Evolutionary conservation across 2,888 invertebrate species (phyloP), one percentile per base, ranked within the genome.

Genomic region (Xestia rhomboidea): DNA sequence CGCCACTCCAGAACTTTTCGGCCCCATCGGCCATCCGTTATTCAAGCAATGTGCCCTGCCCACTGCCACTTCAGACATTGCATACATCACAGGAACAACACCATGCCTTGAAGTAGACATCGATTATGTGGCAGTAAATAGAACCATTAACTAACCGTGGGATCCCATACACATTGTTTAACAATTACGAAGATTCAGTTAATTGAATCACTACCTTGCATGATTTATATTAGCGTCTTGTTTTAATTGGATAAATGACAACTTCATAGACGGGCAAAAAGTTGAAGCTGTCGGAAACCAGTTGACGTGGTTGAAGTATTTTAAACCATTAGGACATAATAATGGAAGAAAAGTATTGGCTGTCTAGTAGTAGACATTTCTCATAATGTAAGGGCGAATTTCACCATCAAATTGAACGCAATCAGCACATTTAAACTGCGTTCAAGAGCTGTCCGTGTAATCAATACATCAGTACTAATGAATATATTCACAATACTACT

Each of bases 91-190:
- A 74, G 63, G 72, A 51, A 63, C 62, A 70, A 64, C 71, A 38
- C 74, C 76, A 79, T 78, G 86, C 92, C 93, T 92, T 94, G 94
- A 94, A 93, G 93, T 92, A 93, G 93, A 92, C 92, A 91, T 91
- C 81, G 76, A 89, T 83, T 75, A 81, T 83, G 83, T 83, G 73
- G 76, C 69, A 78, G 79, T 88, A 89, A 88, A 89, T 87, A 84
- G 85, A 87, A 84, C 79, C 84, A 90, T 89, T 88, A 89, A 76
- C 79, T 81, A 83, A 79, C 85, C 93, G 94, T 94, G 94, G 87
- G 94, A 94, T 77, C 78, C 63, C 77, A 75, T 71, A 66, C 21
- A 34, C 89, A 93, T 93, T 94, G 93, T 94, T 91, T 72, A 78
- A 82, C 68, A 77, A 85, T 85, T 79, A 88, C 68, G 81, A 83